Base-by-base conservation (phyloP, 2,888 invertebrate genomes). In the Thymelicus lineola region DNA sequence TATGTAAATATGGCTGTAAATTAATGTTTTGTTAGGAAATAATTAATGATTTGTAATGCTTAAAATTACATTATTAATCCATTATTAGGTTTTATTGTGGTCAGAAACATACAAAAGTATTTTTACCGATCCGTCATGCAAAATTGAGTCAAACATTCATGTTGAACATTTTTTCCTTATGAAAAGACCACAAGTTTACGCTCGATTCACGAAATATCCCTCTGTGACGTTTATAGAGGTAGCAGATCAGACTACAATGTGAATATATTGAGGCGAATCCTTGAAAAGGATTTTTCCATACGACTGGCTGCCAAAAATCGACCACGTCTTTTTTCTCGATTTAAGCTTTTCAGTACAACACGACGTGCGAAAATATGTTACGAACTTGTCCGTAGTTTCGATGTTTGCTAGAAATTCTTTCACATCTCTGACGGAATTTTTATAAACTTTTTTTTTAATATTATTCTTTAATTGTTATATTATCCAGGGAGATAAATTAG, bases 201-300 rank as follows among this genome's bases (percentile, higher is more conserved):
- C 20, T 65, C 45, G n/a, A 57, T 57, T 35, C 65, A 65, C 65
- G 45, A 57, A 65, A 65, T 35, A 45, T 57, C 55, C 36, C 57
- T 65, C 38, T 57, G 57, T 65, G 65, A 57, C 65, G 45, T 65
- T 45, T 57, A 48, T 45, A 48, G 42, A 53, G 60, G 50, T 60
- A 14, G 50, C 60, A 53, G 50, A 48, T 38, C 48, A 59, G 48
- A 50, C 60, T 60, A 60, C 42, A 35, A 45, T 15, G 50, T 38
- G 60, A 60, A 60, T 60, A 67, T 66, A 60, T 60, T 67, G 42
- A 42, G 62, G 35, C 15, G 15, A 48, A 60, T 53, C 60, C 53
- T 48, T 59, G 35, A 67, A 66, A 55, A 67, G 59, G 66, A 53
- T 67, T 53, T 67, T 53, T 67, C 60, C 60, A 60, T 59, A 28